A percentile compares a stretch with the other conserved stretches of the same genome.
Evolutionary conservation across 2,888 invertebrate species (phyloP).

Genomic region (Cistogaster globosa): DNA sequence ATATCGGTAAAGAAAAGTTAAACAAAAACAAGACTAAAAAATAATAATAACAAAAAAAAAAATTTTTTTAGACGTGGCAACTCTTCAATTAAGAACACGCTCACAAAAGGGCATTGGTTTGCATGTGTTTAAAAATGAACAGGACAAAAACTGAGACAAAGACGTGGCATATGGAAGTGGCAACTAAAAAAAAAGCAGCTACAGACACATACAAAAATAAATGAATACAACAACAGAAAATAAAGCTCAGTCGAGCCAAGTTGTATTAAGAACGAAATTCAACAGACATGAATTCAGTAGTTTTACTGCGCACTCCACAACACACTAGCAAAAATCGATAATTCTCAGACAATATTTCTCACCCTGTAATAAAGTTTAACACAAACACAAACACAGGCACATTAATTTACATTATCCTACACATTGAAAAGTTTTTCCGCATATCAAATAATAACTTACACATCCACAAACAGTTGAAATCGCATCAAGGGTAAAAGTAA

Average conservation of each 20-base stretch:
- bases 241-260: constrained; percentile 36
- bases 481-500: constrained; percentile 71
- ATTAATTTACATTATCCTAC: constrained; percentile 38
- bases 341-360: constrained; percentile 71
- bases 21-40: constrained; percentile 2
- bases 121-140: constrained; percentile 9
- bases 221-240: constrained; percentile 40
- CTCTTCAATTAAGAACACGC: constrained; percentile 45
- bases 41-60: neutral
- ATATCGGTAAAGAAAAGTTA: constrained; percentile 38
- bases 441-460: constrained; percentile 24
- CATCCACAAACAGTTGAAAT: constrained; percentile 29
- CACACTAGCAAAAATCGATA: constrained; percentile 66
- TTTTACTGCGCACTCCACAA: constrained; percentile 71
- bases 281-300: constrained; percentile 53
- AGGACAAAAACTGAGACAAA: constrained; percentile 55
- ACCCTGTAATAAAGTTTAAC: constrained; percentile 59
- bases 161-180: constrained; percentile 52
- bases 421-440: constrained; percentile 72
- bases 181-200: constrained; percentile 34
- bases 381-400: constrained; percentile 41
- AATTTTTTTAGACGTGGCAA: constrained; percentile 62
- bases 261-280: constrained; percentile 36
- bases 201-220: constrained; percentile 29
- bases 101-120: neutral